These are phyloP conservation scores for Tipula vernalis DNA, from an alignment of 2,888 invertebrate species.

Conservation along the genomic window DNA sequence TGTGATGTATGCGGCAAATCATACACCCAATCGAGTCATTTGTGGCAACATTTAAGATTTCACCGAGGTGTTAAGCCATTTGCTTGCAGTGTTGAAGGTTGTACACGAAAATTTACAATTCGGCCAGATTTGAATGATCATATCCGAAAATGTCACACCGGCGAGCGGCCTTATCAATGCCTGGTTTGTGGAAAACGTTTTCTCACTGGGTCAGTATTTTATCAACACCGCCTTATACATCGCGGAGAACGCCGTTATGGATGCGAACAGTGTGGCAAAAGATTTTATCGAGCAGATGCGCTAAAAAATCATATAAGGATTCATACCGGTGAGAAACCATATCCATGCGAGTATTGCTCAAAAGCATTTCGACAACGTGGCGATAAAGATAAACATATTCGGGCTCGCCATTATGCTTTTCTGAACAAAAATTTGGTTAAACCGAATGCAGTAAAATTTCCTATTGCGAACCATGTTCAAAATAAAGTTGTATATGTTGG, in stretches of 20 bases:
- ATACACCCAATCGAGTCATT: slow-evolving; percentile 48
- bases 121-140: slow-evolving; percentile 50
- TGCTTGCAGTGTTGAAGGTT: slow-evolving; percentile 45
- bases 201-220: slow-evolving; percentile 48
- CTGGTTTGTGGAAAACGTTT: slow-evolving; percentile 47
- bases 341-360: slow-evolving; percentile 40
- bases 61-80: slow-evolving; percentile 46
- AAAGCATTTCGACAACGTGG: slow-evolving; percentile 43
- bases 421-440: not conserved
- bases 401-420: slow-evolving; percentile 37
- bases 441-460: slow-evolving; percentile 11
- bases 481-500: slow-evolving; percentile 23
- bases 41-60: slow-evolving; percentile 52
- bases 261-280: slow-evolving; percentile 48
- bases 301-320: slow-evolving; percentile 49
- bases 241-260: slow-evolving; percentile 49
- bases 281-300: slow-evolving; percentile 51
- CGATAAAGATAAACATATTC: slow-evolving; percentile 43
- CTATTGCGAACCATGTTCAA: not conserved
- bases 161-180: slow-evolving; percentile 50
- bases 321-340: slow-evolving; percentile 46
- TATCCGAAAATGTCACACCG: slow-evolving; percentile 48
- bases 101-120: slow-evolving; percentile 47
- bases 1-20: slow-evolving; percentile 50
- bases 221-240: slow-evolving; percentile 49